A percentile compares a stretch with the other conserved stretches of the same genome.
phyloP scores from a whole-genome alignment of 2,888 invertebrate species.

The Phengaris arion region DNA sequence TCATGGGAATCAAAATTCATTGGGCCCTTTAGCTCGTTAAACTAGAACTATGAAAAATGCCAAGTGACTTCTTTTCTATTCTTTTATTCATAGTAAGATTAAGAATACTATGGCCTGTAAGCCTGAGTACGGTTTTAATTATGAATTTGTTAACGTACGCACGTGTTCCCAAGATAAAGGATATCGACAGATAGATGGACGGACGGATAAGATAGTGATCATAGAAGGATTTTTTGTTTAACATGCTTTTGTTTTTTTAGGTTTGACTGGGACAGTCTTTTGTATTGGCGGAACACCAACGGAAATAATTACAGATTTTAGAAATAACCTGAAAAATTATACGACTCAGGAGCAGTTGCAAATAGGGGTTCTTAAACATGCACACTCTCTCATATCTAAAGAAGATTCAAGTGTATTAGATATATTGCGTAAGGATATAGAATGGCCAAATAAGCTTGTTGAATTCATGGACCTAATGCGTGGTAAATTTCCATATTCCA shows the following conservation, averaged over 20 bases:
- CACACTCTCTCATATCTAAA: slow-evolving; percentile 43
- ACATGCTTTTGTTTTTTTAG: slow-evolving; percentile 40
- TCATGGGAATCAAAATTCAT: too few relatives aligned
- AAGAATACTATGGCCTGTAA: too few relatives aligned
- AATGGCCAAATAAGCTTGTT: slow-evolving; percentile 35
- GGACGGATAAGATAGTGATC: too few relatives aligned
- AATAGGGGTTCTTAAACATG: slow-evolving; percentile 42
- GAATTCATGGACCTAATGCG: slow-evolving; percentile 46
- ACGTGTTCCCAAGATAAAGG: too few relatives aligned
- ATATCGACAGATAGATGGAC: too few relatives aligned
- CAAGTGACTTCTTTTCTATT: too few relatives aligned
- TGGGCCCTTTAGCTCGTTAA: too few relatives aligned
- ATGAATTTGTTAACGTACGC: too few relatives aligned
- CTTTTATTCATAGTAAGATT: too few relatives aligned
- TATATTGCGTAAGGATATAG: slow-evolving; percentile 40
- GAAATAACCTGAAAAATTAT: slow-evolving; percentile 39
- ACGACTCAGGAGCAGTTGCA: slow-evolving; percentile 43
- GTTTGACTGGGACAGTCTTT: slow-evolving; percentile 52
- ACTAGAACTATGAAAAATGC: too few relatives aligned
- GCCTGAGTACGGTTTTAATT: too few relatives aligned
- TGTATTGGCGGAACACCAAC: slow-evolving; percentile 54
- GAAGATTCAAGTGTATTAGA: slow-evolving; percentile 37
- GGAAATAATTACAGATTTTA: slow-evolving; percentile 42
- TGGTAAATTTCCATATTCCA: slow-evolving; percentile 52
- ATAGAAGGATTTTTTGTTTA: not conserved